Base-by-base conservation (phyloP, 2,113 vertebrate genomes). In the Poicephalus gulielmi region DNA sequence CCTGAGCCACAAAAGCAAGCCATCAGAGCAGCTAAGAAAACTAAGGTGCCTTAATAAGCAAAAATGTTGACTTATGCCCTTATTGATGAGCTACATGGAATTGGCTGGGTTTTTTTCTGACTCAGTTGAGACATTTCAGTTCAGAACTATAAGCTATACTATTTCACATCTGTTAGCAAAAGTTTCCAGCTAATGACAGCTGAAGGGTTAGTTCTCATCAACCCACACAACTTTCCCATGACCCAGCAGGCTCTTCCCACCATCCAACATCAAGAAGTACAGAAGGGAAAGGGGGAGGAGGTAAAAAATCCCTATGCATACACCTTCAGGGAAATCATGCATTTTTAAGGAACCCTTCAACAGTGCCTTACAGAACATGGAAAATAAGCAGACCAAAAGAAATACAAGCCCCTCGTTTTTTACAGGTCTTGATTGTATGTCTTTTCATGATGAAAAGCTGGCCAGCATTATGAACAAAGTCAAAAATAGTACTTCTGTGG, bases 361-460 rank as follows among this genome's bases (percentile, higher is more conserved):
- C 17, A 23, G 7, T 64, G 22, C 10, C 15, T 73, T 46, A 37
- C 7, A 13, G 9, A 75, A 57, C 6, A 39, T 1, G 19, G 27
- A 83, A 83, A 77, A 73, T 23, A 10, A 80, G 24, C 27, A 70
- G 46, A 75, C 6, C 7, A 50, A 75, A 83, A 43, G 4, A 67
- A 73, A 71, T 23, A 5, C 39, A 59, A 49, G 7, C 1, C 0
- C 0, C 2, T 1, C 0, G 0, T 3, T 84, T 28, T 62, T 60
- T 31, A 46, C 52, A n/a, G 7, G 5, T 52, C 11, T 66, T 62
- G 27, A 23, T 27, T 37, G 9, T 7, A 22, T 27, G 3, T 20
- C 37, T 59, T 17, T 39, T 76, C 31, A 69, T 11, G 7, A 55
- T 17, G 22, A 47, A 90, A 94, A 86, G n/a, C 15, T 78, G 60